phyloP scores from a whole-genome alignment of 1,140 invertebrate genomes.

The Diprion similis region DNA sequence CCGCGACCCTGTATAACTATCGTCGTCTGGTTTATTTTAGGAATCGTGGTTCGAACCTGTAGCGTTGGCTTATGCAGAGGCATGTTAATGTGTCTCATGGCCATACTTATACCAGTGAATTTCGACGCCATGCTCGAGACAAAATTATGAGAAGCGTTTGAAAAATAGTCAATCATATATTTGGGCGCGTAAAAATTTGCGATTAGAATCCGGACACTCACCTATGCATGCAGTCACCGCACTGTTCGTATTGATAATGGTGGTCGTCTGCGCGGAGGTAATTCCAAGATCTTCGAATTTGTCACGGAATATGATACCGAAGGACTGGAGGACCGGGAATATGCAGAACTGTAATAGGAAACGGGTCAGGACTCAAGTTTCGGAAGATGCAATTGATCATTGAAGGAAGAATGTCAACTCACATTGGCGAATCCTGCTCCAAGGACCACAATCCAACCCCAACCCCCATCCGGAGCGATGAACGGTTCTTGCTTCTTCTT shows the following conservation, averaged over 20 bases:
- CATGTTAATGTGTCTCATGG: too few species aligned
- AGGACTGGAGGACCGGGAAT: conserved; percentile 70
- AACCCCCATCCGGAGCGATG: conserved; percentile 70
- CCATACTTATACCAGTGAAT: too few species aligned
- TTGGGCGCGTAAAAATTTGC: too few species aligned
- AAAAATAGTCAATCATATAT: too few species aligned
- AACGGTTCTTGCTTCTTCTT: conserved; percentile 39
- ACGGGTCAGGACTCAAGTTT: neutral
- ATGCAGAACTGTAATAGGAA: conserved; percentile 65
- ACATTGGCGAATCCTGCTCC: conserved; percentile 68
- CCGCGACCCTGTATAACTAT: too few species aligned
- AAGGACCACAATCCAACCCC: conserved; percentile 73
- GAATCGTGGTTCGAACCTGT: too few species aligned
- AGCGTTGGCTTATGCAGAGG: too few species aligned
- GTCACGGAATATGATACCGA: conserved; percentile 71
- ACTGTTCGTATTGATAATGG: conserved; percentile 71
- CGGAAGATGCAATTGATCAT: neutral
- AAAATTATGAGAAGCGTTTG: too few species aligned
- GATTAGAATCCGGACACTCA: conserved; percentile 34
- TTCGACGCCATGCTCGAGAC: too few species aligned
- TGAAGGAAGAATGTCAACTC: conserved; percentile 44
- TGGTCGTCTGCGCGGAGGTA: conserved; percentile 67
- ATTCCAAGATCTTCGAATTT: conserved; percentile 65
- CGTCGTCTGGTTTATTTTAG: too few species aligned
- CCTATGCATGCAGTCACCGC: conserved; percentile 69